These are phyloP conservation scores for Montipora efflorescens DNA, from an alignment of 64 coral and sea anemone genomes.

Conservation along the genomic window DNA sequence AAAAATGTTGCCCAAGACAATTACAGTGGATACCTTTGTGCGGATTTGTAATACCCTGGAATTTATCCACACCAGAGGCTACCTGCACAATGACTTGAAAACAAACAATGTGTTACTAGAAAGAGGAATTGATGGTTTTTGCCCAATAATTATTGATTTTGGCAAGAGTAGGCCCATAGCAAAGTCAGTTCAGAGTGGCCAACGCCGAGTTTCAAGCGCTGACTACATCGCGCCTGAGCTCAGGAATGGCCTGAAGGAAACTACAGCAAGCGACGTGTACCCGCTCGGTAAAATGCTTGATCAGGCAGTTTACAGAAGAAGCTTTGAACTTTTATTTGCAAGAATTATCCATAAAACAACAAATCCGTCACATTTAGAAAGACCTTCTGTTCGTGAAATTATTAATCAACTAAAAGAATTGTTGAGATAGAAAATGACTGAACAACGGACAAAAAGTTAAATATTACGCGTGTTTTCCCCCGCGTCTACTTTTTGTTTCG, in stretches of 20 bases:
- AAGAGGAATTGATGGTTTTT: not conserved
- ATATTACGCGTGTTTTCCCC: too few species aligned
- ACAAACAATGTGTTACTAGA: slow-evolving; percentile 54
- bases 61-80: slow-evolving; percentile 49
- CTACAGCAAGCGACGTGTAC: slow-evolving; percentile 51
- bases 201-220: not conserved
- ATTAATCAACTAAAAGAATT: not conserved
- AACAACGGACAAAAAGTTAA: too few species aligned
- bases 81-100: slow-evolving; percentile 63
- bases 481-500: too few species aligned
- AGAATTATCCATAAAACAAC: not conserved
- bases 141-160: slow-evolving; percentile 37
- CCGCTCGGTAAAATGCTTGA: slow-evolving; percentile 53
- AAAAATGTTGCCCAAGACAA: slow-evolving; percentile 29
- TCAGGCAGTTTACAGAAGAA: not conserved
- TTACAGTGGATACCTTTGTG: not conserved
- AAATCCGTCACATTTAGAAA: not conserved
- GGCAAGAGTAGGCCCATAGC: slow-evolving; percentile 53
- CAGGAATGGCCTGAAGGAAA: slow-evolving; percentile 7
- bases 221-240: slow-evolving; percentile 29
- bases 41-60: slow-evolving; percentile 22
- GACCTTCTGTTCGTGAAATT: not conserved
- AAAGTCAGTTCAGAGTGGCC: not conserved
- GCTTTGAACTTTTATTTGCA: not conserved
- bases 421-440: too few species aligned